Conservation (phyloP, 2,113 vertebrate genomes). For the Orthonyx spaldingii region DNA sequence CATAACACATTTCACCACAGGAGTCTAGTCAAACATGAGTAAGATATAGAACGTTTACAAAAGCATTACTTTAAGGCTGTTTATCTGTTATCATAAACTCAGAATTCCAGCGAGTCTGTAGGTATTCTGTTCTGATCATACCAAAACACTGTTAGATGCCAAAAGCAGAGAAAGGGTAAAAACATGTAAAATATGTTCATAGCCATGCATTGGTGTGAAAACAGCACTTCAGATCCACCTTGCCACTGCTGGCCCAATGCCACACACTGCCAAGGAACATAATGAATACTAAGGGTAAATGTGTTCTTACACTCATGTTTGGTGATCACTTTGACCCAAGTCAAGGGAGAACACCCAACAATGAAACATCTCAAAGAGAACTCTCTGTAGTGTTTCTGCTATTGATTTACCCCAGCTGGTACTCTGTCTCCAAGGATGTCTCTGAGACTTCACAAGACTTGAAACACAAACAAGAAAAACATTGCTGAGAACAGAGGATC, state of each 20-base stretch:
- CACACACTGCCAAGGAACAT: not conserved
- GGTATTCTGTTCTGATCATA: not conserved
- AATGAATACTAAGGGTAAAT: not conserved
- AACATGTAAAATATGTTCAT: not conserved
- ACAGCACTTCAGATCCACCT: not conserved
- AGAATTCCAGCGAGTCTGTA: not conserved
- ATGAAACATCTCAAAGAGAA: not conserved
- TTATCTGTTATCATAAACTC: not conserved
- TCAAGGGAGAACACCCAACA: not conserved
- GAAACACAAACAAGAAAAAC: not conserved
- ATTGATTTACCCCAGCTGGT: conserved; percentile 17
- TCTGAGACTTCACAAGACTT: not conserved
- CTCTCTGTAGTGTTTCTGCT: not conserved
- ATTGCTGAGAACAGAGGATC: not conserved
- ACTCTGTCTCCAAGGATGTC: not conserved
- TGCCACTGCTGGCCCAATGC: not conserved
- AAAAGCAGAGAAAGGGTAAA: not conserved
- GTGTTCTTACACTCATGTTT: not conserved
- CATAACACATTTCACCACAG: not conserved
- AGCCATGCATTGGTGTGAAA: not conserved
- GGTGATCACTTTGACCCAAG: not conserved
- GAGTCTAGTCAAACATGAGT: not conserved
- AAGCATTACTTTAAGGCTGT: not conserved
- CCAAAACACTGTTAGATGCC: not conserved
- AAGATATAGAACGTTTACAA: not conserved